These are phyloP conservation scores for Myrmecophaga tridactyla DNA, from an alignment of 2,113 vertebrate species.

Conservation along the genomic window DNA sequence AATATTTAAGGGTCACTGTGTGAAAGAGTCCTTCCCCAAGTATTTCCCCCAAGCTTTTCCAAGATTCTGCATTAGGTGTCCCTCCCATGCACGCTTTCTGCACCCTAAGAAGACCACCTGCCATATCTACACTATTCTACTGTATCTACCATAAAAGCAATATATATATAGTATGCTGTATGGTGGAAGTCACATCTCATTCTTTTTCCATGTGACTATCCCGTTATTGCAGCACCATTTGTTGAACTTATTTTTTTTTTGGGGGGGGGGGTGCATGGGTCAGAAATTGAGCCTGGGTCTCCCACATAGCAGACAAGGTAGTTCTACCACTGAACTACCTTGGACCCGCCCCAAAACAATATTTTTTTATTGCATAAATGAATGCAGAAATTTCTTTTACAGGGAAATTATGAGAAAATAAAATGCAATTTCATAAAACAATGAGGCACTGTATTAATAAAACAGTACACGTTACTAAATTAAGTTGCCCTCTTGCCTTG, in stretches of 20 bases:
- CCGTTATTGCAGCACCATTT: no score
- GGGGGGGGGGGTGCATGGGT: no score
- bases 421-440: constrained; percentile 8
- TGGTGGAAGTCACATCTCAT: no score
- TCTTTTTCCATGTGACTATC: no score
- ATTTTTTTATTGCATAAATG: constrained; percentile 10
- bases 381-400: constrained; percentile 1
- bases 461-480: not conserved
- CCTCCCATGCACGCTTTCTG: not conserved
- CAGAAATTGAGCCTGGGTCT: no score
- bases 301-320: no score
- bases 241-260: no score
- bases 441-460: not conserved
- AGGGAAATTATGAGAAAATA: constrained; percentile 9
- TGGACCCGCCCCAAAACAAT: no score
- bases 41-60: not conserved
- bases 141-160: not conserved
- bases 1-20: not conserved
- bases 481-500: not conserved
- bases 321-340: no score
- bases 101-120: not conserved
- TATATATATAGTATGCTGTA: no score
- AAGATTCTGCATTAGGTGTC: not conserved
- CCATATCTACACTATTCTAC: not conserved
- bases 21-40: not conserved